Conservation (phyloP, 2,888 invertebrate species). For the Tenthredo livida region DNA sequence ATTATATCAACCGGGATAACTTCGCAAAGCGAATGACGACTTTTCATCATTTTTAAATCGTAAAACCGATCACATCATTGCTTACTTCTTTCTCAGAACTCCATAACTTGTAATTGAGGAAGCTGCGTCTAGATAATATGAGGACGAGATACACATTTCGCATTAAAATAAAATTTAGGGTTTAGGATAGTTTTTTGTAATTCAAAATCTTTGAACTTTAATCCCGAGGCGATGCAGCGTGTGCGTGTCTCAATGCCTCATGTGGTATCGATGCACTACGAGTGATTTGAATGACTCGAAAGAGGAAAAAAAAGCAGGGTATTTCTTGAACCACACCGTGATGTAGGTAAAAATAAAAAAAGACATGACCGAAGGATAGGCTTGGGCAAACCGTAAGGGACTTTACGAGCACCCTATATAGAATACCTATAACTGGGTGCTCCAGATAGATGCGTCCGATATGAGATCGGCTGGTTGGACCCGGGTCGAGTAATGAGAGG, state of each 20-base stretch:
- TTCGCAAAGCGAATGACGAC: not conserved
- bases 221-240: not conserved
- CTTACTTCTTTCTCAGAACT: not conserved
- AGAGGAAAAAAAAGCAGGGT: not conserved
- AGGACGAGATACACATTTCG: not conserved
- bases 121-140: not conserved
- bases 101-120: not conserved
- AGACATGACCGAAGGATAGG: not conserved
- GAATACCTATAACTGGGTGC: constrained; percentile 61
- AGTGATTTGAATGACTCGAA: not conserved
- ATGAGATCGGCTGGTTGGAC: constrained; percentile 61
- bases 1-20: not conserved
- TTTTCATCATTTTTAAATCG: not conserved
- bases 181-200: not conserved
- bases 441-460: constrained; percentile 65
- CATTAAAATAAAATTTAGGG: not conserved
- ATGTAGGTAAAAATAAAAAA: not conserved
- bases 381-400: constrained; percentile 36
- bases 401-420: constrained; percentile 53
- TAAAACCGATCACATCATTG: not conserved
- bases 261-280: not conserved
- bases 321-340: not conserved
- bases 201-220: not conserved
- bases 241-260: not conserved
- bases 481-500: constrained; percentile 63